Percentiles rank a stretch among this genome's conserved stretches.
These are phyloP conservation scores for Sebastes itinus DNA, from an alignment of 2,797 vertebrate species.

Conservation along the genomic window DNA sequence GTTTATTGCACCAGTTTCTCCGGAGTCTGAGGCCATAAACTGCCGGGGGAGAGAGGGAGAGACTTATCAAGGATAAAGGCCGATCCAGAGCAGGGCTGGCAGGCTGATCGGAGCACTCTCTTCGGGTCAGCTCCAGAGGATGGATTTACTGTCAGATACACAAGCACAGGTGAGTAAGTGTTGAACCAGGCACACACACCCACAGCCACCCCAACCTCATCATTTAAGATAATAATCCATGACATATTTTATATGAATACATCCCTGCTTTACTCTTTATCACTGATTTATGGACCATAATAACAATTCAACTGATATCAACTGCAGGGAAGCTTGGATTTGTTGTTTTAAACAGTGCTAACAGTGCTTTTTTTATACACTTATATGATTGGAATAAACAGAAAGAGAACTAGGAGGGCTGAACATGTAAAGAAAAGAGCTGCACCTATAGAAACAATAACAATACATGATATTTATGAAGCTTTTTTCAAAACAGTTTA, in stretches of 20 bases:
- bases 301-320: background rate
- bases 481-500: too few relatives aligned
- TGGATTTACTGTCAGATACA: slow-evolving; percentile 20
- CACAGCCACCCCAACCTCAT: background rate
- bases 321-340: background rate
- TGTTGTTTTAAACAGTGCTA: background rate
- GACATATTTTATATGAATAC: background rate
- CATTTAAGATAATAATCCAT: background rate
- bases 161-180: background rate
- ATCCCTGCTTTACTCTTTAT: background rate
- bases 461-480: too few relatives aligned
- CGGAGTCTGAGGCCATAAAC: slow-evolving; percentile 2
- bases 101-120: background rate
- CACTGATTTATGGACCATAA: background rate
- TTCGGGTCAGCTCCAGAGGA: background rate
- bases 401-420: background rate
- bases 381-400: background rate
- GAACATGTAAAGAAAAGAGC: background rate
- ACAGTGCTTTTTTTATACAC: background rate
- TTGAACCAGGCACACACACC: background rate
- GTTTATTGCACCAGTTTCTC: slow-evolving; percentile 26
- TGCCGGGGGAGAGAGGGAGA: background rate
- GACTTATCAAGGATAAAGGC: slow-evolving; percentile 28
- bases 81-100: background rate
- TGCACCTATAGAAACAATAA: background rate